A percentile compares a stretch with the other conserved stretches of the same genome.
These are phyloP conservation scores for Pao palembangensis DNA, from an alignment of 2,113 vertebrate genomes.

Conservation along the genomic window DNA sequence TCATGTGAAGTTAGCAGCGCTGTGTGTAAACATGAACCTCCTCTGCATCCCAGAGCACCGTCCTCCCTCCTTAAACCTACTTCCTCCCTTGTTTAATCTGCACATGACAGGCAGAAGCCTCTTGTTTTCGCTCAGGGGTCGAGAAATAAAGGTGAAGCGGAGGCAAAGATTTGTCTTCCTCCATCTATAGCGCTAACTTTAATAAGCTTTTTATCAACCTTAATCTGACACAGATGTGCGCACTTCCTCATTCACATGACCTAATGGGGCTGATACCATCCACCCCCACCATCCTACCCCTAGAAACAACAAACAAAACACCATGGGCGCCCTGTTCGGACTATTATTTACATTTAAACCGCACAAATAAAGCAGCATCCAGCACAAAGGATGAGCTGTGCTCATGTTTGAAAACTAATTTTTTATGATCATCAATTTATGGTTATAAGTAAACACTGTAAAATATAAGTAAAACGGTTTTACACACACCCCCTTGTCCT, in stretches of 20 bases:
- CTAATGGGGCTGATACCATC: slow-evolving; percentile 46
- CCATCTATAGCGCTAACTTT: not conserved
- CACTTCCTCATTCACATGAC: slow-evolving; percentile 68
- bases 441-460: too few relatives aligned
- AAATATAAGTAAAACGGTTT: too few relatives aligned
- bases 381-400: too few relatives aligned
- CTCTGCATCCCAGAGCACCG: slow-evolving; percentile 29
- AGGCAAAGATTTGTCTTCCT: slow-evolving; percentile 11
- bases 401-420: too few relatives aligned
- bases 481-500: too few relatives aligned
- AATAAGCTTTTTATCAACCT: slow-evolving; percentile 20
- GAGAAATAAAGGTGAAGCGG: slow-evolving; percentile 6
- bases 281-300: slow-evolving; percentile 13
- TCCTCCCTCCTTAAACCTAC: slow-evolving; percentile 33
- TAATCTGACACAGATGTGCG: slow-evolving; percentile 72
- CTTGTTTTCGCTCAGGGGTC: slow-evolving; percentile 35
- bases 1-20: slow-evolving; percentile 62
- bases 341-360: too few relatives aligned
- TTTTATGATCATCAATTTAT: too few relatives aligned
- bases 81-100: slow-evolving; percentile 28
- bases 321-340: not conserved
- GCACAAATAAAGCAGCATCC: too few relatives aligned
- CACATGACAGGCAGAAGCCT: slow-evolving; percentile 18
- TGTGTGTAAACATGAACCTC: slow-evolving; percentile 53
- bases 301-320: not conserved